Evolutionary conservation across 2,113 vertebrate genomes (phyloP).

Genomic region (Peromyscus maniculatus): DNA sequence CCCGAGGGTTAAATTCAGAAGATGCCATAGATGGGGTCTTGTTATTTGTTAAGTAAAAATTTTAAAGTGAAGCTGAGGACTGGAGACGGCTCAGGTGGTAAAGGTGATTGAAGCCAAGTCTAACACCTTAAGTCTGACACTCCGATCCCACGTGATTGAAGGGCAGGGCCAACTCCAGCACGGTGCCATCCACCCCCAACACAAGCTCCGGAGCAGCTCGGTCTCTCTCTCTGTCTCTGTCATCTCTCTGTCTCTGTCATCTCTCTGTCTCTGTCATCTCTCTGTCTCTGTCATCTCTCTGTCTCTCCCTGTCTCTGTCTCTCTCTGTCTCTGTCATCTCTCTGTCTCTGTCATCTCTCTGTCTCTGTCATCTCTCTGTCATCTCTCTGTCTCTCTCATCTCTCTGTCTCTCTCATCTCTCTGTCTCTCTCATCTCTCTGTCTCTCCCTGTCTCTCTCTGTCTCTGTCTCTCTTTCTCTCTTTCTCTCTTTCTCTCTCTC

Average conservation of each 20-base stretch:
- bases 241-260: neutral
- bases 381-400: neutral
- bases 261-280: too few species aligned
- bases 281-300: too few species aligned
- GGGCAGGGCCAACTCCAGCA: neutral
- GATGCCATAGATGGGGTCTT: neutral
- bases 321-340: neutral
- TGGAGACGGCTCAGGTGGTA: neutral
- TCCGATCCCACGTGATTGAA: neutral
- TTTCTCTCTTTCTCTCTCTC: neutral
- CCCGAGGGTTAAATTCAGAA: slow-evolving; percentile 59
- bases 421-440: too few species aligned
- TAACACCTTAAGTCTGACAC: neutral
- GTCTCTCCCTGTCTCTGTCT: neutral
- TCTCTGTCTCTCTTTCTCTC: neutral
- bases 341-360: neutral
- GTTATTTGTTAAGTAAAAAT: slow-evolving; percentile 53
- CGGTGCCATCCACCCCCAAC: neutral
- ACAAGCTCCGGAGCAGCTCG: neutral
- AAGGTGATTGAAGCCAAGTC: too few species aligned
- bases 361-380: too few species aligned
- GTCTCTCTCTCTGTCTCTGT: neutral
- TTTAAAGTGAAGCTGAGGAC: neutral
- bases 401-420: too few species aligned
- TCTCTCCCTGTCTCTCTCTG: neutral